Evolutionary conservation across 2,888 invertebrate genomes (phyloP), one percentile per base, ranked within the genome.

Genomic region (Siphonodentalium dalli): DNA sequence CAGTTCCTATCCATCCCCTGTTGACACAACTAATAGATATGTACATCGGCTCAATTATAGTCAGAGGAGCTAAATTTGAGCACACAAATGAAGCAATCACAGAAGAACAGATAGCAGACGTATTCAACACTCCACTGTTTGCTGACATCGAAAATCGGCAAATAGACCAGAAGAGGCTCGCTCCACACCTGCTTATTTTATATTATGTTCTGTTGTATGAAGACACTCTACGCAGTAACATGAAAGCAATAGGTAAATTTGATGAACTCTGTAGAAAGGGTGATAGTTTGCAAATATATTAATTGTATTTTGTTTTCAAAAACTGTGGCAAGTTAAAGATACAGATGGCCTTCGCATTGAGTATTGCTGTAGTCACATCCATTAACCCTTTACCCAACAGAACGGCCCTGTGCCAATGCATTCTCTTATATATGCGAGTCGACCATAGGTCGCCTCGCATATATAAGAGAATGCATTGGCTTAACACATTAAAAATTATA

Each of bases 181-280:
- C 93, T 0, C 89, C 95, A 0, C 96, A 97, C 77, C 83, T 97
- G 27, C 83, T 97, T 9, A 85, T 97, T 34, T 85, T 97, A 29
- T 97, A 96, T 80, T 98, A 97, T 79, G 85, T 97, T 8, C 84
- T 97, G 29, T 83, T 93, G 23, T 97, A 96, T 81, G 95, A 97
- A 82, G 96, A 96, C 79, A 89, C 90, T 0, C 86, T 95, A 52
- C 83, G 95, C 13, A 68, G 68, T 9, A 77, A 82, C 53, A 81
- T 80, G 72, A 82, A 78, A 57, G 69, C 69, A 21, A 75, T 81
- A 24, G 65, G 76, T 77, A 61, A 63, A 67, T 48, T 13, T 11
- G 11, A 28, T 18, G 4, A n/a, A n/a, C n/a, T n/a, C n/a, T n/a
- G n/a, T n/a, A n/a, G n/a, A n/a, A n/a, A n/a, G n/a, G n/a, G n/a